Base-by-base conservation (phyloP, 2,888 invertebrate genomes). In the Lepidocyrtinus sp. region DNA sequence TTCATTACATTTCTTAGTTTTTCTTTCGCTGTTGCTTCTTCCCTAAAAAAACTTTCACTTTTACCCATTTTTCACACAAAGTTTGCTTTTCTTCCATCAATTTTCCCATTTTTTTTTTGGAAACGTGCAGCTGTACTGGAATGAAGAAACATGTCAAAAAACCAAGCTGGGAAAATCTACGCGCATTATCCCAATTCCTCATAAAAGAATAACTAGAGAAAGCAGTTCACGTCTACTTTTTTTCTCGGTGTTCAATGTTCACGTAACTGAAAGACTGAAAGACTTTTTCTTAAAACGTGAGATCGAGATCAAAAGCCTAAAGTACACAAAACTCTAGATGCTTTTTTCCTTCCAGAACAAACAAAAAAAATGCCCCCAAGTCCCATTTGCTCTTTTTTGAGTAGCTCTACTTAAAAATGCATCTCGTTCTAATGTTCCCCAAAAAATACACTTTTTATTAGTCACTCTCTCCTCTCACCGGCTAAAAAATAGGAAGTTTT, bases 1-100 rank as follows among this genome's bases (percentile, higher is more conserved):
- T 83, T 83, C 82, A 83, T 83, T 82, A 81, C 81, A 82, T 84
- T 84, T 84, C 82, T 36, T 36, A 65, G 65, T 24, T 65, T 55
- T 65, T 55, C 64, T 50, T 36, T 64, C 64, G 59, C 24, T 19
- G 73, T 73, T 73, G 45, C 25, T 45, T 45, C 46, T 46, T 64
- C 73, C 63, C 63, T 64, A 45, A 64, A 72, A 73, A 21, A 72
- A 61, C 76, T 74, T 71, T 75, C 55, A 68, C 71, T 75, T 17
- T 79, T n/a, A 67, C 59, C 45, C 15, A 62, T 67, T 78, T 77
- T 69, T 78, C 77, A 59, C 71, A 36, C 5, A 36, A 77, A 77
- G 71, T 77, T 75, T 75, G 75, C 71, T 65, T 76, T 78, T 73
- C 78, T 78, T 78, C 78, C 78, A 78, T 78, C 78, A 73, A 78